A percentile compares a stretch with the other conserved stretches of the same genome.
Conservation (phyloP, 2,113 vertebrate species). For the Brevimyrus niger region DNA sequence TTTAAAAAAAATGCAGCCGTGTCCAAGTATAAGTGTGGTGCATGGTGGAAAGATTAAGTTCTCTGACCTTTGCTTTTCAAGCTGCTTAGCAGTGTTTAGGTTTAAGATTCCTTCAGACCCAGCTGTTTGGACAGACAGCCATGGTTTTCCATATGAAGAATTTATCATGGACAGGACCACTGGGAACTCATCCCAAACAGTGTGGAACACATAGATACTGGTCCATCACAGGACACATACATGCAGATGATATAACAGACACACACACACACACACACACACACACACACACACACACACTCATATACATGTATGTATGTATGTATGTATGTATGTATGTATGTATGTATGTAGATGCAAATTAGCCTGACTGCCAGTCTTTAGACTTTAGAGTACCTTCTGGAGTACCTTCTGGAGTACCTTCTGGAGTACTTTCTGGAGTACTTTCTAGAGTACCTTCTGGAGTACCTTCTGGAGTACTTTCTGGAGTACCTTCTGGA, state of each 20-base stretch:
- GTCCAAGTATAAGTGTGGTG: neutral
- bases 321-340: neutral
- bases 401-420: neutral
- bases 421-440: neutral
- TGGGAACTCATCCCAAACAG: neutral
- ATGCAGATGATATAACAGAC: neutral
- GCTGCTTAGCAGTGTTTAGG: no score
- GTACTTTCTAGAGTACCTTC: neutral
- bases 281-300: no score
- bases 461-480: no score
- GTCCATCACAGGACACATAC: neutral
- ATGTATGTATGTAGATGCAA: neutral
- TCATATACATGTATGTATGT: no score
- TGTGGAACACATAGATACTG: neutral
- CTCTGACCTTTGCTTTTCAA: neutral
- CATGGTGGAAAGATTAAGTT: neutral
- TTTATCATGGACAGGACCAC: neutral
- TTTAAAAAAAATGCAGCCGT: neutral
- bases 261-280: no score
- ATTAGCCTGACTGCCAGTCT: neutral
- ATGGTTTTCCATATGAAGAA: neutral
- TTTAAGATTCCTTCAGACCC: no score
- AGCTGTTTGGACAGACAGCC: neutral
- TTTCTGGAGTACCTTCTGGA: neutral
- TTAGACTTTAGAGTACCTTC: neutral